Conservation (phyloP, 2,113 vertebrate genomes). For the Archilochus colubris region DNA sequence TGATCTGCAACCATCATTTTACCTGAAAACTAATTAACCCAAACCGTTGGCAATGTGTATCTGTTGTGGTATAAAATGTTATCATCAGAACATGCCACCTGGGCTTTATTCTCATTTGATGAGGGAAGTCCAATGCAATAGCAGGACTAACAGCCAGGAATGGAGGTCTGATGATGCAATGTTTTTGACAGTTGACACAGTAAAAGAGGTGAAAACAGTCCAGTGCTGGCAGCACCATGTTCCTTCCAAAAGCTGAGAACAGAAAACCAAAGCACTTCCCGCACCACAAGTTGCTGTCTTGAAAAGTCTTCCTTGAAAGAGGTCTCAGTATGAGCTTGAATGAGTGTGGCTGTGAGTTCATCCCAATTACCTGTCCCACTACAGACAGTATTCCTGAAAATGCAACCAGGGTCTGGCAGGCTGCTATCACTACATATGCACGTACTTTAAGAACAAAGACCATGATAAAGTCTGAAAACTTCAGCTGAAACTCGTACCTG, state of each 20-base stretch:
- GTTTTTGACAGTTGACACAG: neutral
- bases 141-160: neutral
- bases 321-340: neutral
- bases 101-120: neutral
- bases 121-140: neutral
- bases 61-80: neutral
- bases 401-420: neutral
- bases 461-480: neutral
- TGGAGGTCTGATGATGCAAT: neutral
- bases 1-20: neutral
- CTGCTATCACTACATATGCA: neutral
- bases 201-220: neutral
- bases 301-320: neutral
- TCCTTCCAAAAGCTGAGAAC: neutral
- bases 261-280: neutral
- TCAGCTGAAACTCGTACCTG: neutral
- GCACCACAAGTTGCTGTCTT: rapidly evolving
- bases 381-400: neutral
- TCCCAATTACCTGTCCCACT: neutral
- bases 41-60: neutral
- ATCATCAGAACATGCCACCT: neutral
- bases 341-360: neutral
- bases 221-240: neutral
- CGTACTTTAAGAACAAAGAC: neutral
- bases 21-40: neutral